Evolutionary conservation across 2,797 vertebrate species (phyloP).

Genomic region (Cottoperca gobio): DNA sequence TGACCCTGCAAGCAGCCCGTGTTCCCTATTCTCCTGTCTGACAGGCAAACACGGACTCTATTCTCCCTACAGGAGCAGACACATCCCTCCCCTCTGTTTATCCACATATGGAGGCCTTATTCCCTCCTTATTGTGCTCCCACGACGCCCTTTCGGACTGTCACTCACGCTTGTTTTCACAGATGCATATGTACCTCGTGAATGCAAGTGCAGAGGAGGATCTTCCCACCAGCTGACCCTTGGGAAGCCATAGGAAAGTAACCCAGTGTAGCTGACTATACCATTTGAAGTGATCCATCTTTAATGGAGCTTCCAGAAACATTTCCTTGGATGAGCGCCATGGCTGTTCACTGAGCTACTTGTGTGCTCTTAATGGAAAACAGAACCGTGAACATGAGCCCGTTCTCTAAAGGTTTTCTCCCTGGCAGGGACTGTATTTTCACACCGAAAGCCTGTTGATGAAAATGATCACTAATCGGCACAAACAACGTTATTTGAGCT

Average conservation of each 20-base stretch:
- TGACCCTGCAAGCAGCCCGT: slow-evolving; percentile 68
- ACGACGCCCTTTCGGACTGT: slow-evolving; percentile 50
- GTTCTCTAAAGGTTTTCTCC: slow-evolving; percentile 53
- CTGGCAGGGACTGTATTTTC: slow-evolving; percentile 45
- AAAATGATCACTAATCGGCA: slow-evolving; percentile 38
- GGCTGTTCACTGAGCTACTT: slow-evolving; percentile 71
- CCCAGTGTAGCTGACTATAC: slow-evolving; percentile 67
- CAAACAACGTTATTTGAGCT: slow-evolving; percentile 31
- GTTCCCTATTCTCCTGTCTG: slow-evolving; percentile 65
- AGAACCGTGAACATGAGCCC: slow-evolving; percentile 44
- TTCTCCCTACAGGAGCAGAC: slow-evolving; percentile 46
- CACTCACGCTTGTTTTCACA: slow-evolving; percentile 82
- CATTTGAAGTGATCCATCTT: slow-evolving; percentile 77
- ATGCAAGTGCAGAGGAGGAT: slow-evolving; percentile 62
- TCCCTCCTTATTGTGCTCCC: slow-evolving; percentile 55
- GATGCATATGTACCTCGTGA: slow-evolving; percentile 78
- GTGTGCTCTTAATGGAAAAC: slow-evolving; percentile 78
- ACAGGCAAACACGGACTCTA: slow-evolving; percentile 64
- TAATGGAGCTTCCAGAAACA: slow-evolving; percentile 71
- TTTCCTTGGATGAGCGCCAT: slow-evolving; percentile 68
- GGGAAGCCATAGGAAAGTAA: slow-evolving; percentile 61
- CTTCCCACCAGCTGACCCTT: slow-evolving; percentile 63
- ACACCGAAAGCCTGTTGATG: slow-evolving; percentile 36
- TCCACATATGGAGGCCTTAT: slow-evolving; percentile 60
- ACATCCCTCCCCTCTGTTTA: slow-evolving; percentile 44